These are phyloP conservation scores for Drosophila diplacantha DNA, from an alignment of 2,888 invertebrate genomes.

Conservation along the genomic window DNA sequence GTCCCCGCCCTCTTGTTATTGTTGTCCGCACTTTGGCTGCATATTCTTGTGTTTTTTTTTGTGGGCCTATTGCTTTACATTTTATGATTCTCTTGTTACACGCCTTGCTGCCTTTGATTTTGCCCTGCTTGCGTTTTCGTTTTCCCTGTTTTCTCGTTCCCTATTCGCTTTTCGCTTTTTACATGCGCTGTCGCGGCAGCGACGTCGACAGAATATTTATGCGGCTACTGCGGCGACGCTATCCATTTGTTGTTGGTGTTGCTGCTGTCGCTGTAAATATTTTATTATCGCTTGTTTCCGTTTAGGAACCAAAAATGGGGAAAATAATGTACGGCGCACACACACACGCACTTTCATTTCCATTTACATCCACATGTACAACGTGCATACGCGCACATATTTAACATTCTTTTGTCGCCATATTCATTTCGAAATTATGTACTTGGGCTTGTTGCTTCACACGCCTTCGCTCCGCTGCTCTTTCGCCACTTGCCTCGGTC, in stretches of 20 bases:
- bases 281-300: constrained; percentile 72
- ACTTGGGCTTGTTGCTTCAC: constrained; percentile 69
- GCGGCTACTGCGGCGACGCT: constrained; percentile 39
- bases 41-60: constrained; percentile 15
- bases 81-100: constrained; percentile 47
- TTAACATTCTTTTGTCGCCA: constrained; percentile 69
- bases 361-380: constrained; percentile 20
- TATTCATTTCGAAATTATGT: constrained; percentile 67
- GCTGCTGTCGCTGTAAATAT: constrained; percentile 59
- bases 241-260: constrained; percentile 44
- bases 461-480: constrained; percentile 43
- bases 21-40: constrained; percentile 12
- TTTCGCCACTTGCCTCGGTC: constrained; percentile 13
- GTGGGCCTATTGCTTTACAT: constrained; percentile 22
- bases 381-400: constrained; percentile 47
- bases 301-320: constrained; percentile 66
- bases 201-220: constrained; percentile 49
- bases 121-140: constrained; percentile 33
- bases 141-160: constrained; percentile 12
- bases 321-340: constrained; percentile 46
- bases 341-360: constrained; percentile 12
- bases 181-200: constrained; percentile 28
- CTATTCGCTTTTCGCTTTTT: constrained; percentile 16
- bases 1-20: constrained; percentile 7
- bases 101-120: constrained; percentile 59